Evolutionary conservation across 2,113 vertebrate genomes (phyloP).

Genomic region (Cettia cetti): DNA sequence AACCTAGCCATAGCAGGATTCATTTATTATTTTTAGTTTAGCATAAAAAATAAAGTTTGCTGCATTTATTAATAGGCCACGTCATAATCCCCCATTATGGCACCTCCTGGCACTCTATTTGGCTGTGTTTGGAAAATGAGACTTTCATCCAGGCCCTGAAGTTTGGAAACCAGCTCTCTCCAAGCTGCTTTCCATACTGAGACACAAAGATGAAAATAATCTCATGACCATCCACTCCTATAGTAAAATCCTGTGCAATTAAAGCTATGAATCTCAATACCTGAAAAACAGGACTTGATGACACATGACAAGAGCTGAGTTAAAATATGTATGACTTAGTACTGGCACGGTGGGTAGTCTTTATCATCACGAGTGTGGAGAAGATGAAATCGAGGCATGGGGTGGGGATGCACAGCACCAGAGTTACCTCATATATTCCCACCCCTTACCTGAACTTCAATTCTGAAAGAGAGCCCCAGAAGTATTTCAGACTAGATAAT

Average conservation of each 20-base stretch:
- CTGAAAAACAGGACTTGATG: slow-evolving; percentile 60
- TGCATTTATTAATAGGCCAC: neutral
- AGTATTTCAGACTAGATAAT: neutral
- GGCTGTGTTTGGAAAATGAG: neutral
- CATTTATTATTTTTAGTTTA: neutral
- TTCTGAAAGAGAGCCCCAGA: neutral
- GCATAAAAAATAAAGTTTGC: neutral
- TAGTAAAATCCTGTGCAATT: slow-evolving; percentile 48
- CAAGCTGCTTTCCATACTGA: neutral
- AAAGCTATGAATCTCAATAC: slow-evolving; percentile 39
- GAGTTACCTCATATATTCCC: neutral
- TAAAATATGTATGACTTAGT: slow-evolving; percentile 30
- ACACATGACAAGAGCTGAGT: slow-evolving; percentile 19
- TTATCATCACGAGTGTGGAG: neutral
- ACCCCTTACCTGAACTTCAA: neutral
- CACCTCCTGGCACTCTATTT: neutral
- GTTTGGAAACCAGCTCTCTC: neutral
- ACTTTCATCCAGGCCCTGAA: neutral
- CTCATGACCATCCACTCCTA: slow-evolving; percentile 29
- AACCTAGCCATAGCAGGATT: neutral
- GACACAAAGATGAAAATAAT: slow-evolving; percentile 7
- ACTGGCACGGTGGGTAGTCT: neutral
- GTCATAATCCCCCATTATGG: neutral
- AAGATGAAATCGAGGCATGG: neutral
- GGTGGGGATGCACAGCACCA: neutral